Base-by-base conservation (phyloP, 2,888 invertebrate species). In the Orchesella flavescens region DNA sequence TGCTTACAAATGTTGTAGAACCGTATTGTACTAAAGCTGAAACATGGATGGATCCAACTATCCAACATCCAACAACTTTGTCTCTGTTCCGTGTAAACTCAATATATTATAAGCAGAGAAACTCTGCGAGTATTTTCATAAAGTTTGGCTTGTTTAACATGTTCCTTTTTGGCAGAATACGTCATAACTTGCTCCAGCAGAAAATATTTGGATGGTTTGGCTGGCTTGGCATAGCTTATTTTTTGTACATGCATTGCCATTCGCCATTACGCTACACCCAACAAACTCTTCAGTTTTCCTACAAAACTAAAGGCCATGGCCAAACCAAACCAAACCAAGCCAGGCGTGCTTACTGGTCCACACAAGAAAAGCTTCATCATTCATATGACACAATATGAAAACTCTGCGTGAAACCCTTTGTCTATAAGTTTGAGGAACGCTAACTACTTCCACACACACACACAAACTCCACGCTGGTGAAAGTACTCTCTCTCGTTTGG, bases 331-430 rank as follows among this genome's bases (percentile, higher is more conserved):
- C n/a, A n/a, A n/a, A n/a, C n/a, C n/a, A n/a, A n/a, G n/a, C n/a
- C 34, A 34, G 34, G 34, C 34, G 34, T 34, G 34, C 34, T 34
- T 34, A 34, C 34, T 34, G 34, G 34, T 34, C n/a, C 19, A 17
- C 15, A 49, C 73, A 73, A 73, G 46, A 61, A 57, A 34, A 46
- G 59, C 73, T 73, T 46, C 73, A 73, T 73, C 73, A 63, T 61
- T 73, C 63, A 73, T 73, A 61, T 23, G 61, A 21, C 73, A 44
- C 46, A 73, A 59, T 34, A 49, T 61, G 63, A 73, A 46, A 73
- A 63, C 73, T 73, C 73, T 61, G 63, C 61, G 63, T 63, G 73
- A 73, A 63, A 73, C 46, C 63, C 46, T 73, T 73, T 73, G 49
- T 73, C 73, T 63, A 73, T 71, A 72, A 59, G 43, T 34, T 55